Conservation (phyloP, 2,797 vertebrate species). For the Momotus momota region DNA sequence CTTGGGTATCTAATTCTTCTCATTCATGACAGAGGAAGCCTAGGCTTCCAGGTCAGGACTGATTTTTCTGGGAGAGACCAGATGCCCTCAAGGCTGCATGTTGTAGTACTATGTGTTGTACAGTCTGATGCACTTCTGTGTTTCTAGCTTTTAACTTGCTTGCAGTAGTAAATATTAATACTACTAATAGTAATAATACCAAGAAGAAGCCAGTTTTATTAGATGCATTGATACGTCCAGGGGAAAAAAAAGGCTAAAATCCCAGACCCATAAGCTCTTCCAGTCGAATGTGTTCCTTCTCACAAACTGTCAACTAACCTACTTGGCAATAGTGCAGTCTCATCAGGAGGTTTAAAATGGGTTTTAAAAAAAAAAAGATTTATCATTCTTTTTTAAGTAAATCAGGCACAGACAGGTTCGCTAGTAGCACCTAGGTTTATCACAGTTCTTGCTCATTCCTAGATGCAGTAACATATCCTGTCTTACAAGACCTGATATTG, state of each 20-base stretch:
- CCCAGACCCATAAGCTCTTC: not conserved
- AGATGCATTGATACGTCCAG: not conserved
- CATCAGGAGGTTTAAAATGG: not conserved
- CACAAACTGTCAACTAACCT: not conserved
- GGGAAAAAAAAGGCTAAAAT: not conserved
- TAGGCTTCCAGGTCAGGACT: not conserved
- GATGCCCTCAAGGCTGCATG: not conserved
- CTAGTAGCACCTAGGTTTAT: not conserved
- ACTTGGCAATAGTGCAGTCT: not conserved
- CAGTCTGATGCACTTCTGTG: not conserved
- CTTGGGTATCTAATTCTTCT: not conserved
- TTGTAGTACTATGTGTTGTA: accelerated
- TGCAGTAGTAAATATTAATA: not conserved
- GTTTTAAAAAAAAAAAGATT: not conserved
- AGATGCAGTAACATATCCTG: not conserved
- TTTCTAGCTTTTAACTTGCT: not conserved
- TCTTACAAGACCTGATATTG: not conserved
- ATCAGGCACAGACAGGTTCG: not conserved
- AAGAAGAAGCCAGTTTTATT: not conserved
- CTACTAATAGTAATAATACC: not conserved
- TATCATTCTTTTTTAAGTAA: not conserved
- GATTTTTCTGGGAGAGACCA: not conserved
- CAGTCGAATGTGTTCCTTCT: not conserved
- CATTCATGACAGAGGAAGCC: not conserved
- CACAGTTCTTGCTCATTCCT: not conserved